These are phyloP conservation scores for Onchidella celtica DNA, from an alignment of 2,888 invertebrate genomes.

Conservation along the genomic window DNA sequence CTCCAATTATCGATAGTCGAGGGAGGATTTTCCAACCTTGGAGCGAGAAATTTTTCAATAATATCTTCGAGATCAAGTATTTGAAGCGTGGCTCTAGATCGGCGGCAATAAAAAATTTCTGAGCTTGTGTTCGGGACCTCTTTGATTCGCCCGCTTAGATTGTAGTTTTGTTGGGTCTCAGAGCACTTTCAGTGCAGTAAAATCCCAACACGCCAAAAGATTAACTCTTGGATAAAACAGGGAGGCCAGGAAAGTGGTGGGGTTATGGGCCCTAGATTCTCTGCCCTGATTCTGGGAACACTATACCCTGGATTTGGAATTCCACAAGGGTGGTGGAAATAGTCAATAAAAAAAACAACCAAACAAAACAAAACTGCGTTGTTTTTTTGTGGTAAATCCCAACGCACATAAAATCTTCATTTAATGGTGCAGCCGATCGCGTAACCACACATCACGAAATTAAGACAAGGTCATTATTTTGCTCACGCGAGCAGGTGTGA, in stretches of 20 bases:
- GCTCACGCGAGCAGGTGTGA: too few species aligned
- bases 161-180: constrained; percentile 19
- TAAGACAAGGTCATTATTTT: too few species aligned
- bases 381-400: too few species aligned
- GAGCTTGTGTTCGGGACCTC: constrained; percentile 1
- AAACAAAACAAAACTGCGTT: too few species aligned
- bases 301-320: too few species aligned
- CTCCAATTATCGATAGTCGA: constrained; percentile 41
- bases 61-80: constrained; percentile 28
- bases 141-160: constrained; percentile 28
- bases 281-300: not conserved
- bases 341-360: too few species aligned
- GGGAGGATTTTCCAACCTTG: not conserved
- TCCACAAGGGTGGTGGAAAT: too few species aligned
- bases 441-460: too few species aligned
- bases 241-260: not conserved
- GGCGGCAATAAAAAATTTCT: constrained; percentile 41
- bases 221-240: constrained; percentile 2
- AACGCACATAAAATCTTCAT: too few species aligned
- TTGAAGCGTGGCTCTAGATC: constrained; percentile 6
- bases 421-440: too few species aligned
- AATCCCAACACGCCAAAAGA: not conserved
- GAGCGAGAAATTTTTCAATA: constrained; percentile 21
- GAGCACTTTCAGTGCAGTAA: constrained; percentile 24
- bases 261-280: not conserved